A percentile compares a stretch with the other conserved stretches of the same genome.
phyloP scores from a whole-genome alignment of 2,113 vertebrate species.

The Engraulis encrasicolus region DNA sequence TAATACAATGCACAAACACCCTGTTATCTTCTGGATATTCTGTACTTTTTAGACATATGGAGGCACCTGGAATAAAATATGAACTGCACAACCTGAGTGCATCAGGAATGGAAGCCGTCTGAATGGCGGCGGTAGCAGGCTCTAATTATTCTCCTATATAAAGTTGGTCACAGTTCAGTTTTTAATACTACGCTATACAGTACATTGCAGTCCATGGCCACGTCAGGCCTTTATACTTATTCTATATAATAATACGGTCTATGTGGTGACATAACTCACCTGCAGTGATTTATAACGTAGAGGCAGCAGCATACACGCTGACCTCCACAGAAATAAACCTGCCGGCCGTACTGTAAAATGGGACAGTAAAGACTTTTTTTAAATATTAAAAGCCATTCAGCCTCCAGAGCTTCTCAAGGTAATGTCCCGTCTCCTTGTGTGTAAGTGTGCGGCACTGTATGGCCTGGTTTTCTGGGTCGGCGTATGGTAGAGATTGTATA shows the following conservation, averaged over 20 bases:
- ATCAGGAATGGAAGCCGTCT: not conserved
- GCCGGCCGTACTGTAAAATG: not conserved
- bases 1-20: too few species aligned
- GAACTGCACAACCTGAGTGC: too few species aligned
- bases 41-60: too few species aligned
- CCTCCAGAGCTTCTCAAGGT: not conserved
- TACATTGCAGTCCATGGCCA: too few species aligned
- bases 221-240: too few species aligned
- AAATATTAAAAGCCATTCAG: conserved; percentile 19
- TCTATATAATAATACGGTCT: too few species aligned
- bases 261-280: not conserved
- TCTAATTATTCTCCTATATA: too few species aligned
- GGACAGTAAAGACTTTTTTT: not conserved
- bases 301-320: not conserved
- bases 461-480: not conserved
- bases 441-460: not conserved
- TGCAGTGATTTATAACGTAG: not conserved
- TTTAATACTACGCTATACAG: too few species aligned
- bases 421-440: not conserved
- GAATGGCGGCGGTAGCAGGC: not conserved
- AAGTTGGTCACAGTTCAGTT: too few species aligned
- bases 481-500: not conserved
- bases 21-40: too few species aligned
- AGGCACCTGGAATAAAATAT: too few species aligned
- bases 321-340: not conserved